These are phyloP conservation scores for Pogoniulus pusillus DNA, from an alignment of 2,797 vertebrate species.

Conservation along the genomic window DNA sequence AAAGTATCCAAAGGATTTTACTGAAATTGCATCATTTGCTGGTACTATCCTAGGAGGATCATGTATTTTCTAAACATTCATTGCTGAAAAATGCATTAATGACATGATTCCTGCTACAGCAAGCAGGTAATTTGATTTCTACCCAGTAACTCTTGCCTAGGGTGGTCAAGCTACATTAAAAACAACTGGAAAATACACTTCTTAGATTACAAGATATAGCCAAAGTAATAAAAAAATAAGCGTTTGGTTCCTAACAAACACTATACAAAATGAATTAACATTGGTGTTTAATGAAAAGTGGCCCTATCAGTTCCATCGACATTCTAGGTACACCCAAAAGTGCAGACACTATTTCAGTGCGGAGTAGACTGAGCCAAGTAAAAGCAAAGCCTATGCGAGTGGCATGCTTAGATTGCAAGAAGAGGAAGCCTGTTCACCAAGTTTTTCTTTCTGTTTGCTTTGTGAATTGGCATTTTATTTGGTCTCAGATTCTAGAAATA, in stretches of 20 bases:
- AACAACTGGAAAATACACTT: neutral
- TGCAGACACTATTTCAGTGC: neutral
- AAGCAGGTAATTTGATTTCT: neutral
- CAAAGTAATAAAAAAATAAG: neutral
- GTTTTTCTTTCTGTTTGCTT: neutral
- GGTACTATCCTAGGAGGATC: neutral
- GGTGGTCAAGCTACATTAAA: neutral
- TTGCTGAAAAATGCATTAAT: neutral
- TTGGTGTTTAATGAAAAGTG: neutral
- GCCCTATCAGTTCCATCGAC: fast-evolving
- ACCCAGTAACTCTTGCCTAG: fast-evolving
- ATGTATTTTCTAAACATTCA: neutral
- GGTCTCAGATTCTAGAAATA: neutral
- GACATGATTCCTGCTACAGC: neutral
- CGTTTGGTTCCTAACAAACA: neutral
- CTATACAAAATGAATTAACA: neutral
- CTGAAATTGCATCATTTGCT: conserved; percentile 44
- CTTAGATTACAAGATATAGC: neutral
- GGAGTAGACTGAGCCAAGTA: neutral
- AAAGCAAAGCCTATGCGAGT: neutral
- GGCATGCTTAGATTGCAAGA: neutral
- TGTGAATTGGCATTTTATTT: neutral
- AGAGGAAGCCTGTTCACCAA: neutral
- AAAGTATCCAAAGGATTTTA: conserved; percentile 44
- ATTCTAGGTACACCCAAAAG: fast-evolving